Evolutionary conservation across 2,113 vertebrate species (phyloP).

Genomic region (Pelusios castaneus): DNA sequence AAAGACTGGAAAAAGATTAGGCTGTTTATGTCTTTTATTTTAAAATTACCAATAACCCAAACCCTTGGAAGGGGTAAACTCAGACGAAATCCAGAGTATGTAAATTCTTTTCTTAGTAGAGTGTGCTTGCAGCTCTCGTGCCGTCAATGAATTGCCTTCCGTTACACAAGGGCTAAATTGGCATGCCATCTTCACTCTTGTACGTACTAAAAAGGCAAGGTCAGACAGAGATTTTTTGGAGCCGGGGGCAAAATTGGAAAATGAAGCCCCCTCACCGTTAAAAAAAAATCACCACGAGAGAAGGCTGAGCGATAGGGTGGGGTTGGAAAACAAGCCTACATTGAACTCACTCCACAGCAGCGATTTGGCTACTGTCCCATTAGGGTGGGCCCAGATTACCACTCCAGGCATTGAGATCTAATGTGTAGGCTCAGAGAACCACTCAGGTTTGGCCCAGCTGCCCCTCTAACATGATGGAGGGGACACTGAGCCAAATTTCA

Average conservation of each 20-base stretch:
- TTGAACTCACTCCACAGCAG: neutral
- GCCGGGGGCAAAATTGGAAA: no score
- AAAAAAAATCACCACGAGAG: no score
- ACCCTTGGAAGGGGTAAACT: neutral
- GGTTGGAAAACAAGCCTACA: neutral
- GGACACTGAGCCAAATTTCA: neutral
- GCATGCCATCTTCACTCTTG: neutral
- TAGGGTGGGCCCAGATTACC: neutral
- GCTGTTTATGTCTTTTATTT: neutral
- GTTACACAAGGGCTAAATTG: neutral
- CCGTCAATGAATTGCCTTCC: neutral
- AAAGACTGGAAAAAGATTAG: neutral
- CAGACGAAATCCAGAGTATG: neutral
- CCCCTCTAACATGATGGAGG: neutral
- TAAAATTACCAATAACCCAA: neutral
- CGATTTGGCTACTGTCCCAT: neutral
- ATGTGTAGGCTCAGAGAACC: neutral
- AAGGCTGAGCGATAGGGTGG: neutral
- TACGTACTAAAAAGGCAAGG: neutral
- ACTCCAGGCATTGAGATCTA: neutral
- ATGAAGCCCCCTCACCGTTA: no score
- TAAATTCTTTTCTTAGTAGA: neutral
- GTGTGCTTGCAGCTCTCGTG: neutral
- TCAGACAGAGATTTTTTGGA: no score
- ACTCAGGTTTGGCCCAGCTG: neutral